Conservation (phyloP, 2,888 invertebrate species). For the Gastracanthus pulcherrimus region DNA sequence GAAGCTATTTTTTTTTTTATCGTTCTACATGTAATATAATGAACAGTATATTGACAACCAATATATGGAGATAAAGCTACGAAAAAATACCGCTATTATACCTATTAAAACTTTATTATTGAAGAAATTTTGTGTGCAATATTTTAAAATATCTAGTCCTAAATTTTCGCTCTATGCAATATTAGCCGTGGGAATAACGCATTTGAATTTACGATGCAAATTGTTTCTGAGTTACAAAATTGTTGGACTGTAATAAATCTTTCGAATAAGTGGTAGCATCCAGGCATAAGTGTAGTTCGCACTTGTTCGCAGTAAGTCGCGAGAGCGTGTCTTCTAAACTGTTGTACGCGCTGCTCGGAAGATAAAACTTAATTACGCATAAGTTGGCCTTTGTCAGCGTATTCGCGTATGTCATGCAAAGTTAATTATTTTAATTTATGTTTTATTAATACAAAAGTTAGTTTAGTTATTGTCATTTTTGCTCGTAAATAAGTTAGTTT, state of each 20-base stretch:
- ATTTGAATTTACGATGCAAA: slow-evolving; percentile 48
- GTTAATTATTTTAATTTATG: not conserved
- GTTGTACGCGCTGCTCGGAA: slow-evolving; percentile 10
- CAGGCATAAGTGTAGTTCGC: slow-evolving; percentile 51
- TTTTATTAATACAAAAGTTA: too few relatives aligned
- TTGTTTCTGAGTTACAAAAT: slow-evolving; percentile 46
- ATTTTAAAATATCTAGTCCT: not conserved
- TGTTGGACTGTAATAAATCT: slow-evolving; percentile 46
- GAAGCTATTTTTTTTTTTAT: too few relatives aligned
- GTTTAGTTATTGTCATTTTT: not conserved
- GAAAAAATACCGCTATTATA: too few relatives aligned
- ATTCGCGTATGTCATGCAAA: not conserved
- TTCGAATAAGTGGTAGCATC: slow-evolving; percentile 28
- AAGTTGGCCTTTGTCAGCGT: slow-evolving; percentile 29
- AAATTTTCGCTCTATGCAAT: not conserved
- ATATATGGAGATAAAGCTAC: too few relatives aligned
- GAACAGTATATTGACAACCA: too few relatives aligned
- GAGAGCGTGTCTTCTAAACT: slow-evolving; percentile 43
- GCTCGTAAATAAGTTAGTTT: too few relatives aligned
- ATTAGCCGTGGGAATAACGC: not conserved
- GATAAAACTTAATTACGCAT: slow-evolving; percentile 56
- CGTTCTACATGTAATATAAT: too few relatives aligned
- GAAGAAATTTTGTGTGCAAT: not conserved
- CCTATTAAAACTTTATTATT: too few relatives aligned
- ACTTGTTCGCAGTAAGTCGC: slow-evolving; percentile 40